Base-by-base conservation (phyloP, 1,140 invertebrate species). In the Grapholita molesta region DNA sequence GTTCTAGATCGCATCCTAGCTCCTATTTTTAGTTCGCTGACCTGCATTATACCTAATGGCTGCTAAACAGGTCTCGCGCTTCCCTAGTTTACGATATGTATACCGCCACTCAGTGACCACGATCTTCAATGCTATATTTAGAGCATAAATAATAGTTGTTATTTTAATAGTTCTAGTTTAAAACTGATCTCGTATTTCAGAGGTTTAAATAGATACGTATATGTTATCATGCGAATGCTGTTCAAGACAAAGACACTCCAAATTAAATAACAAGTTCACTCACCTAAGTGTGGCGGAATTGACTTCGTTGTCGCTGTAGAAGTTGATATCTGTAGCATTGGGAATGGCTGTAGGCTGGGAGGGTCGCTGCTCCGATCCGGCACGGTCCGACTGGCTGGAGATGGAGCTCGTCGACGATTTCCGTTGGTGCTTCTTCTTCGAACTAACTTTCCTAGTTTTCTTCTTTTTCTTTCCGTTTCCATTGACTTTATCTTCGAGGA, bases 241-340 rank as follows among this genome's bases (percentile, higher is more conserved):
- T 4, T 7, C 24, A 30, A 61, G 25, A 64, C 68, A 21, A 69
- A 72, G 42, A 21, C 64, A 32, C 11, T 42, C 48, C 1, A 21
- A 32, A 12, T 48, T 21, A 32, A 48, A 64, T 28, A 3, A 25
- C 33, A 64, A n/a, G 9, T n/a, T 33, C 18, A 80, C 93, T 93
- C 85, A 96, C 96, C 95, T 94, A 69, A 90, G 87, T 85, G 74
- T 91, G 9, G 83, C 83, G 21, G 94, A 94, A 15, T 95, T 95
- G 24, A 97, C 91, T 92, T 99, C 98, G 0, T 96, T 97, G 79
- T 99, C 97, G 85, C 97, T 98, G 85, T 98, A 98, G 86, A 98
- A 98, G 84, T 89, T 82, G 67, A 90, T 85, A 42, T 91, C 88
- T 11, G 78, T 74, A 18, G 78, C 70, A 53, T 82, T 86, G 11